These are phyloP conservation scores for Paguma larvata DNA, from an alignment of 2,797 vertebrate genomes.

Conservation along the genomic window DNA sequence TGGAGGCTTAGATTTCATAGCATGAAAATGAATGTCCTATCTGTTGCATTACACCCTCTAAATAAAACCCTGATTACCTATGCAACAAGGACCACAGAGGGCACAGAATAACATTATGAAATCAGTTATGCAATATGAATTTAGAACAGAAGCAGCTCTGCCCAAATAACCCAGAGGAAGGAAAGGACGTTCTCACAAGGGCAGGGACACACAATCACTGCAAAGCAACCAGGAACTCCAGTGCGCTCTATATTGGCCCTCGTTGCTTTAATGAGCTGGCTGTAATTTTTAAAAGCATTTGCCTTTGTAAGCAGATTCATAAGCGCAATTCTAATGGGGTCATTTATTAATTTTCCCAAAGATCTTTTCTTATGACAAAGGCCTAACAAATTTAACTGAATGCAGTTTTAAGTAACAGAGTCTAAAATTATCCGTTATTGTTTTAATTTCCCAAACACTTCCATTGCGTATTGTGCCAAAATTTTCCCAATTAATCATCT, in stretches of 20 bases:
- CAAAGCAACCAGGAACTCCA: slow-evolving; percentile 3
- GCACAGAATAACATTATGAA: slow-evolving; percentile 44
- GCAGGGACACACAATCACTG: not conserved
- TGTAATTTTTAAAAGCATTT: slow-evolving; percentile 62
- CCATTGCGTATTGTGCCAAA: not conserved
- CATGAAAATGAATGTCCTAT: slow-evolving; percentile 31
- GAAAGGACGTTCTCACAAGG: slow-evolving; percentile 37
- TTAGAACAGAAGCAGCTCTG: slow-evolving; percentile 24
- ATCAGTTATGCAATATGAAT: slow-evolving; percentile 46
- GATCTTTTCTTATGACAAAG: slow-evolving; percentile 40
- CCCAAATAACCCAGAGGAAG: slow-evolving; percentile 50
- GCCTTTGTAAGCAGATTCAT: slow-evolving; percentile 51
- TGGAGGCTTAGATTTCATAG: slow-evolving; percentile 11
- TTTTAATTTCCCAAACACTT: slow-evolving; percentile 21
- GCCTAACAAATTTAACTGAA: not conserved
- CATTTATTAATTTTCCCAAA: slow-evolving; percentile 63
- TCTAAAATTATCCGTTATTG: not conserved
- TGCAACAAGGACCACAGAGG: slow-evolving; percentile 52
- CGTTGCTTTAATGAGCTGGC: slow-evolving; percentile 71
- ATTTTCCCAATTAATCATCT: not conserved
- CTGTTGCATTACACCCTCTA: slow-evolving; percentile 20
- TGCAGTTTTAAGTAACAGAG: not conserved
- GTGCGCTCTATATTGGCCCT: not conserved
- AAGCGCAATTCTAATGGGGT: slow-evolving; percentile 53
- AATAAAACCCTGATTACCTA: slow-evolving; percentile 68